phyloP scores from a whole-genome alignment of 2,113 vertebrate genomes.

The Danio rerio region GRCz12tu NC_133184.1:45456501-45457000 shows the following conservation, averaged over 20 bases:
- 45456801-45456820: constrained; percentile 40
- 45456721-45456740: constrained; percentile 46
- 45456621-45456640: constrained; percentile 18
- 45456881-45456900: constrained; percentile 32
- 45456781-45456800: constrained; percentile 44
- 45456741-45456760: constrained; percentile 13
- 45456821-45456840: constrained; percentile 43
- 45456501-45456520: constrained; percentile 4
- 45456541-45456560: background rate
- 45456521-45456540: background rate
- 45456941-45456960: constrained; percentile 17
- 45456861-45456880: constrained; percentile 47
- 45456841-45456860: constrained; percentile 37
- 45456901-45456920: constrained; percentile 27
- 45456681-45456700: constrained; percentile 15
- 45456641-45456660: constrained; percentile 36
- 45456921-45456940: constrained; percentile 30
- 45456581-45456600: constrained; percentile 17
- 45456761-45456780: constrained; percentile 38
- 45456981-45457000: constrained; percentile 22
- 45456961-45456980: background rate
- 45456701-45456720: constrained; percentile 46
- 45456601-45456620: constrained; percentile 31
- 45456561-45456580: background rate
- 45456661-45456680: constrained; percentile 40